Conservation (phyloP, 92 coral and sea anemone genomes). For the Phymanthus crucifer region DNA sequence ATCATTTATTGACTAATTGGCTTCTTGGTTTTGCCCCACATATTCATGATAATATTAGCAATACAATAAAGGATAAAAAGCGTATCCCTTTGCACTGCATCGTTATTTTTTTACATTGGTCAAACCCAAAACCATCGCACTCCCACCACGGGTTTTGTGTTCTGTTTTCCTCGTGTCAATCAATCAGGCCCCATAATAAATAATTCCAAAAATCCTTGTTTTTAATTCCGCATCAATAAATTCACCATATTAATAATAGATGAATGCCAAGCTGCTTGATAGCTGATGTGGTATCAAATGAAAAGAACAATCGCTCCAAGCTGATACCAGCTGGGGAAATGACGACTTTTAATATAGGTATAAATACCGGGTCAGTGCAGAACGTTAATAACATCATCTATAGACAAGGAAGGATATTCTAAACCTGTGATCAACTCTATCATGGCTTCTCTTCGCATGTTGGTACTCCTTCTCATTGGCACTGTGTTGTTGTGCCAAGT, state of each 20-base stretch:
- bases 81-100: too few relatives aligned
- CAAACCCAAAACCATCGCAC: too few relatives aligned
- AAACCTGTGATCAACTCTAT: not conserved
- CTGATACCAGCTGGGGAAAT: not conserved
- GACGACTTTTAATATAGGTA: not conserved
- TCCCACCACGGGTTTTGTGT: too few relatives aligned
- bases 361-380: not conserved
- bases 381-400: not conserved
- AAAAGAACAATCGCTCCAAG: not conserved
- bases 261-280: not conserved
- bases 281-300: not conserved
- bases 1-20: too few relatives aligned
- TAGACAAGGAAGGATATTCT: not conserved
- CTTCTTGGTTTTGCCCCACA: too few relatives aligned
- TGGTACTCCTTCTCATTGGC: slow-evolving; percentile 15
- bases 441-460: slow-evolving; percentile 21
- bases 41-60: too few relatives aligned
- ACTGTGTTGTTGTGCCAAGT: slow-evolving; percentile 13
- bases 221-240: not conserved
- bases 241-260: not conserved
- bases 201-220: not conserved
- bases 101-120: too few relatives aligned
- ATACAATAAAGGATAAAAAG: too few relatives aligned
- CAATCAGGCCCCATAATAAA: not conserved
- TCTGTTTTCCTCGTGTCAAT: too few relatives aligned